Evolutionary conservation across 1,140 invertebrate genomes (phyloP).

Genomic region (Drosophila insularis): DNA sequence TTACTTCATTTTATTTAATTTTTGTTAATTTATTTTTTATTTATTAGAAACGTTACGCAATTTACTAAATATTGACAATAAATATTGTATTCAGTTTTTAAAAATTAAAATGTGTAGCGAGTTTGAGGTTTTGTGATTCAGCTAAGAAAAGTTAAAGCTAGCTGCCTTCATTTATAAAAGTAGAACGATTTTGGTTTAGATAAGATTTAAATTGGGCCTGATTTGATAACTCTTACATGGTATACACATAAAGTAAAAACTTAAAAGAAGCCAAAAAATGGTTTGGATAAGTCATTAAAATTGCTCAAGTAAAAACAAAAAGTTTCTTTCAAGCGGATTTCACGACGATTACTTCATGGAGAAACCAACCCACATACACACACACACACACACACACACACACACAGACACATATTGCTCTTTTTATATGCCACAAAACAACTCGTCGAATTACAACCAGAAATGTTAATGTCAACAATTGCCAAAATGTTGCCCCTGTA

Average conservation of each 20-base stretch:
- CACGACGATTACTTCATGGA: not conserved
- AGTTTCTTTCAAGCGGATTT: not conserved
- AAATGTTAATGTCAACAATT: conserved; percentile 74
- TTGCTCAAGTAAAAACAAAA: conserved; percentile 1
- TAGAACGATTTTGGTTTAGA: too few relatives aligned
- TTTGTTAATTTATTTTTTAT: too few relatives aligned
- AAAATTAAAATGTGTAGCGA: too few relatives aligned
- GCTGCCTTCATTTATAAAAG: too few relatives aligned
- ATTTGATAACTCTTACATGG: not conserved
- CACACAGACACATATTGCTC: conserved; percentile 25
- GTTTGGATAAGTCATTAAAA: not conserved
- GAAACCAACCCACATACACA: not conserved
- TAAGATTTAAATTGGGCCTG: too few relatives aligned
- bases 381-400: not conserved
- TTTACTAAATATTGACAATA: too few relatives aligned
- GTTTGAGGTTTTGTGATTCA: too few relatives aligned
- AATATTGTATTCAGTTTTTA: too few relatives aligned
- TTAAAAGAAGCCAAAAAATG: not conserved
- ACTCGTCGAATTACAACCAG: conserved; percentile 41
- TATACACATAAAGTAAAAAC: not conserved
- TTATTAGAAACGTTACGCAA: too few relatives aligned
- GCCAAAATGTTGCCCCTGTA: conserved; percentile 37
- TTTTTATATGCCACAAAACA: conserved; percentile 48
- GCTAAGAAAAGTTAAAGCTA: too few relatives aligned
- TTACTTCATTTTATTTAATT: too few relatives aligned